Percentiles rank a stretch among this genome's conserved stretches.
phyloP scores from a whole-genome alignment of 2,797 vertebrate genomes.

The Peromyscus eremicus region DNA sequence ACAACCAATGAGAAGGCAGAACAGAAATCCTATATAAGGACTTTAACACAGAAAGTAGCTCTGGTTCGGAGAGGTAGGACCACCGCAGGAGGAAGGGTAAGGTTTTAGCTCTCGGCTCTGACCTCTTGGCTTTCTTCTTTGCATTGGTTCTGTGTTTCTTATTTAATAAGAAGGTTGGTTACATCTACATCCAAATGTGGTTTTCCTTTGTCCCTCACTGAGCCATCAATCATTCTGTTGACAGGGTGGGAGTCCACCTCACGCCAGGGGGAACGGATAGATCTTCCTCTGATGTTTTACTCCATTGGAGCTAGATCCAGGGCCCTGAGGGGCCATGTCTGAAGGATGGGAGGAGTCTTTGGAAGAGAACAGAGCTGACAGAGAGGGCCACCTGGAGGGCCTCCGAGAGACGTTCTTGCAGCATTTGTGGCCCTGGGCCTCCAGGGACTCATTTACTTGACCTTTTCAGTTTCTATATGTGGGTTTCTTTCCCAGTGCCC shows the following conservation, averaged over 20 bases:
- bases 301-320: background rate
- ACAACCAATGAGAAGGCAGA: no score
- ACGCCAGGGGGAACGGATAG: no score
- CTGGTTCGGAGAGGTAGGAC: no score
- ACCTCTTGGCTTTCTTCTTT: no score
- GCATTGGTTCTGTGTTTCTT: no score
- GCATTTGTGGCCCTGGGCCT: background rate
- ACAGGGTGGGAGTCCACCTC: rapidly evolving
- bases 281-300: background rate
- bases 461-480: background rate
- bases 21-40: no score
- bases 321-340: background rate
- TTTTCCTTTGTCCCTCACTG: background rate
- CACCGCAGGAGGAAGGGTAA: no score
- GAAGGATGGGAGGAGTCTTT: background rate
- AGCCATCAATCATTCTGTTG: background rate
- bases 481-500: background rate
- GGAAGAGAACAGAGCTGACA: background rate
- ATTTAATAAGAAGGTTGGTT: no score
- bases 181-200: background rate
- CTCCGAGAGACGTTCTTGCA: rapidly evolving
- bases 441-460: background rate
- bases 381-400: background rate
- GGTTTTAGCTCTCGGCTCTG: no score
- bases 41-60: no score